Evolutionary conservation across 2,113 vertebrate species (phyloP).

Genomic region (Neoarius graeffei): DNA sequence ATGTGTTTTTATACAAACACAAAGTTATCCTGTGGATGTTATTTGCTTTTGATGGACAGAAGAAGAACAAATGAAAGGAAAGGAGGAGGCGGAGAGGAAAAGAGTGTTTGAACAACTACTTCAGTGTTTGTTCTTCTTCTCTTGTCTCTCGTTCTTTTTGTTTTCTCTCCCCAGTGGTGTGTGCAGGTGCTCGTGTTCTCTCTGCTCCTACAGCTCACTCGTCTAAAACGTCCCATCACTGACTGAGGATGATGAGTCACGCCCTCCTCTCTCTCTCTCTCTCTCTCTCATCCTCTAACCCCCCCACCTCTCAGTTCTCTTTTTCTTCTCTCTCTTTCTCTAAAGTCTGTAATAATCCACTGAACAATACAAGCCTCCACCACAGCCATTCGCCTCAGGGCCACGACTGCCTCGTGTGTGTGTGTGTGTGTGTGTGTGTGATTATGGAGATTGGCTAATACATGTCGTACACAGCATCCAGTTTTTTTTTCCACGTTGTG

Average conservation of each 20-base stretch:
- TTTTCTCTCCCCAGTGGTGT: constrained; percentile 33
- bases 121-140: background rate
- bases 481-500: constrained; percentile 73
- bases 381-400: constrained; percentile 74
- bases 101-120: background rate
- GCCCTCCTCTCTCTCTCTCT: constrained; percentile 58
- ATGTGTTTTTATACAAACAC: no score
- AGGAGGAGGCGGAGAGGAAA: no score
- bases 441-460: constrained; percentile 86
- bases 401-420: constrained; percentile 64
- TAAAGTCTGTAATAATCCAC: constrained; percentile 84
- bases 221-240: constrained; percentile 17
- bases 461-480: constrained; percentile 80
- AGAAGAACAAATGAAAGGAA: background rate
- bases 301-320: constrained; percentile 56
- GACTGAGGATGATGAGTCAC: constrained; percentile 15
- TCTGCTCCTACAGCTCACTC: constrained; percentile 15
- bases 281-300: constrained; percentile 56
- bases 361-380: constrained; percentile 83
- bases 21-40: background rate
- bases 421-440: constrained; percentile 46
- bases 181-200: constrained; percentile 66
- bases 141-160: background rate
- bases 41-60: background rate
- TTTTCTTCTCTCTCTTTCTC: constrained; percentile 58